Conservation (phyloP, 2,113 vertebrate species). For the Acanthisitta chloris region DNA sequence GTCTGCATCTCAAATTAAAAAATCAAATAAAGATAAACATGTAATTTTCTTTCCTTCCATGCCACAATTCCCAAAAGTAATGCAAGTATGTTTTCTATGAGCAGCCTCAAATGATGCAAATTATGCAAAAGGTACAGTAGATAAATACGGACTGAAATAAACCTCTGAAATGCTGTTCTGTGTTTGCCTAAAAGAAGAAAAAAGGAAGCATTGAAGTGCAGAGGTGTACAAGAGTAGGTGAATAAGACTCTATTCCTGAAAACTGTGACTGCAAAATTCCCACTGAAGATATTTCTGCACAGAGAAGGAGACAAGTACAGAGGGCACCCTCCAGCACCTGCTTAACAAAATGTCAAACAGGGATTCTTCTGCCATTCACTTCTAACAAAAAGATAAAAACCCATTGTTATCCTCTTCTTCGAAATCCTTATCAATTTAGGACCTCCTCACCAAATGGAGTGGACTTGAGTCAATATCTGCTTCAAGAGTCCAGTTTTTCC, state of each 20-base stretch:
- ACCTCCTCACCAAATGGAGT: background rate
- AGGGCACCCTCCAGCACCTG: background rate
- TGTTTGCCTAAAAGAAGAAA: background rate
- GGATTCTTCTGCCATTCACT: background rate
- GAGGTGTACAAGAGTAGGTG: background rate
- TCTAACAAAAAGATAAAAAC: background rate
- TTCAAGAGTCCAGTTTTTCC: background rate
- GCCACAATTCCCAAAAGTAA: constrained; percentile 18
- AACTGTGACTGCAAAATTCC: background rate
- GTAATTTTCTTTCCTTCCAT: constrained; percentile 48
- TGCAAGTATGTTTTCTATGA: background rate
- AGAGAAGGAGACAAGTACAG: background rate
- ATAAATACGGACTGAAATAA: background rate
- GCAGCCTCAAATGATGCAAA: background rate
- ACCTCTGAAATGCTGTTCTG: background rate
- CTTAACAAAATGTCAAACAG: background rate
- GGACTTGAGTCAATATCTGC: background rate
- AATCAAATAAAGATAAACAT: constrained; percentile 60
- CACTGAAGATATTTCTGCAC: background rate
- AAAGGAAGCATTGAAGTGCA: background rate
- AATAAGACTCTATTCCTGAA: background rate
- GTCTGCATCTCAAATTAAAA: constrained; percentile 38
- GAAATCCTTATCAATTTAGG: background rate
- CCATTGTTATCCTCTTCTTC: background rate
- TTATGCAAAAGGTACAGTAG: background rate